These are phyloP conservation scores for Sebastes steindachneri DNA, from an alignment of 2,797 vertebrate genomes.

Conservation along the genomic window DNA sequence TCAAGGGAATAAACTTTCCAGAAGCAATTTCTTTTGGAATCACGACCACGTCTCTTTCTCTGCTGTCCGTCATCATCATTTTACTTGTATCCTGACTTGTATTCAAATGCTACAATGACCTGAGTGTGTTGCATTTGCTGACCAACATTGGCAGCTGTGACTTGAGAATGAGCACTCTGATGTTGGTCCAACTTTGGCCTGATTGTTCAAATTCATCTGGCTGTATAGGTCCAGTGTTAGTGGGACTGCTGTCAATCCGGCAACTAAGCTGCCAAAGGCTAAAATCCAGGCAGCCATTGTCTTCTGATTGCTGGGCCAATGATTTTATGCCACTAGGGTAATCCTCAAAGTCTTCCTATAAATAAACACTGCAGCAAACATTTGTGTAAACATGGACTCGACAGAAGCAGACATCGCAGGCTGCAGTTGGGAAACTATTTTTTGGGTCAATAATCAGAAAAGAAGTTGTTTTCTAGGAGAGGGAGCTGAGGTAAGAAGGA, in stretches of 20 bases:
- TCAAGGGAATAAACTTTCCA: not conserved
- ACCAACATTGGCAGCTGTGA: not conserved
- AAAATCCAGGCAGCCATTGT: constrained; percentile 20
- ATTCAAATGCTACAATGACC: not conserved
- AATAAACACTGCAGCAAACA: constrained; percentile 6
- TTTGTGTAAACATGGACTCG: not conserved
- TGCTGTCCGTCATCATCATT: too few relatives aligned
- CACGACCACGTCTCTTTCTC: not conserved
- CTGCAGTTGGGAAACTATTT: not conserved
- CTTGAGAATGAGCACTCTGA: not conserved
- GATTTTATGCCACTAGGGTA: constrained; percentile 1
- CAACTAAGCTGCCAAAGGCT: constrained; percentile 12
- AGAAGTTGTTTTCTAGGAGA: not conserved
- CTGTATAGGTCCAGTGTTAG: not conserved
- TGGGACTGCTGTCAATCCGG: constrained; percentile 1
- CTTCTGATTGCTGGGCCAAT: constrained; percentile 2
- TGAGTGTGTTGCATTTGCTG: not conserved
- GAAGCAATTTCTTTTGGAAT: not conserved
- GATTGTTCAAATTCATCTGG: not conserved
- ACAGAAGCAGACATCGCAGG: not conserved
- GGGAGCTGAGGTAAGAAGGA: not conserved
- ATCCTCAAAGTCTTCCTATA: constrained; percentile 11
- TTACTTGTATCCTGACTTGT: not conserved
- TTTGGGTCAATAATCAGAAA: not conserved
- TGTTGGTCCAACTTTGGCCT: not conserved